phyloP scores from a whole-genome alignment of 92 coral and sea anemone species.

The Porites lobata region DNA sequence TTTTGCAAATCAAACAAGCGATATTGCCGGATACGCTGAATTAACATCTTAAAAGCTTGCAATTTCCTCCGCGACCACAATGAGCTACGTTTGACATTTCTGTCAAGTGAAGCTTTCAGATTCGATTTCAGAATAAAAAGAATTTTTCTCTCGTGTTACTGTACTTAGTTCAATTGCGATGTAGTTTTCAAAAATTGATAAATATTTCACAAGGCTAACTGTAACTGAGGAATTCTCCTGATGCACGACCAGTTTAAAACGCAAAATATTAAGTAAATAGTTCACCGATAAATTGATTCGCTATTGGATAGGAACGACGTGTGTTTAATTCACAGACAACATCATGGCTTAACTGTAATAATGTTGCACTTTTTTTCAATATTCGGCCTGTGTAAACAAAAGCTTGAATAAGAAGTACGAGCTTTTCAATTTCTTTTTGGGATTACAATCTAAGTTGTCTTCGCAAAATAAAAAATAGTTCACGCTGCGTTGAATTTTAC shows the following conservation, averaged over 20 bases:
- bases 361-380: conserved; percentile 63
- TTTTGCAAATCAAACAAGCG: conserved; percentile 77
- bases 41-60: conserved; percentile 69
- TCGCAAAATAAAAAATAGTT: not conserved
- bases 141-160: not conserved
- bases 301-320: conserved; percentile 55
- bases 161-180: not conserved
- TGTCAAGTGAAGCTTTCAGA: conserved; percentile 32
- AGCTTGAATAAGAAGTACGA: conserved; percentile 24
- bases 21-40: conserved; percentile 71
- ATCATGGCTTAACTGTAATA: conserved; percentile 55
- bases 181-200: conserved; percentile 14
- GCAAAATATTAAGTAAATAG: conserved; percentile 76
- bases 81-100: conserved; percentile 49
- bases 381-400: conserved; percentile 49
- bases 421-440: conserved; percentile 14
- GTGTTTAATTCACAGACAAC: conserved; percentile 59
- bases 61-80: conserved; percentile 66
- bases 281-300: conserved; percentile 23
- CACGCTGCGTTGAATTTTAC: not conserved
- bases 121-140: conserved; percentile 11
- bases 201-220: conserved; percentile 11
- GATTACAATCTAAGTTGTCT: not conserved
- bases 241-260: conserved; percentile 42
- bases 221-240: conserved; percentile 5